Evolutionary conservation across 2,888 invertebrate genomes (phyloP).

Genomic region (Ganaspis brasiliensis): DNA sequence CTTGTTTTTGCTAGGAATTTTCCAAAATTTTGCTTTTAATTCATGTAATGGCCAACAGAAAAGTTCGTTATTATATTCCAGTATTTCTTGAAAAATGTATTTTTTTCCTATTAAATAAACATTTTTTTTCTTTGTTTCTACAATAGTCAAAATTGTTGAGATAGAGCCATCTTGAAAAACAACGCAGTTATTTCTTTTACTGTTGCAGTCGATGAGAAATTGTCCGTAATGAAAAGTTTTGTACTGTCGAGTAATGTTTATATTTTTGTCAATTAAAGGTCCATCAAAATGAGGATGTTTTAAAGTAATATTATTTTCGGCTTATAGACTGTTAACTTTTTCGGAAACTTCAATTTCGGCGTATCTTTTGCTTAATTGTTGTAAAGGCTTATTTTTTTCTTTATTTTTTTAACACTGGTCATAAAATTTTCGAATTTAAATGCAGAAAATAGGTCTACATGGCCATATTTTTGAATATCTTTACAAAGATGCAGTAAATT

Average conservation of each 20-base stretch:
- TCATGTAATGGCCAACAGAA: background rate
- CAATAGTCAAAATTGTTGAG: background rate
- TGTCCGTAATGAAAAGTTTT: background rate
- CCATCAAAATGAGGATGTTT: background rate
- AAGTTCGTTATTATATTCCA: background rate
- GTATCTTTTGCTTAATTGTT: background rate
- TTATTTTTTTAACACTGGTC: background rate
- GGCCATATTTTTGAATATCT: background rate
- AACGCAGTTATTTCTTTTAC: background rate
- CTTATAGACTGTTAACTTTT: background rate
- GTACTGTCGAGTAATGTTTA: background rate
- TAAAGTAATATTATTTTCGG: background rate
- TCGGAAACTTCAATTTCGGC: background rate
- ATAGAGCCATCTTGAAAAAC: background rate
- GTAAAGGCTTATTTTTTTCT: background rate
- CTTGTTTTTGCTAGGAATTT: background rate
- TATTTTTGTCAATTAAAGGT: background rate
- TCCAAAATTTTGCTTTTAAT: background rate
- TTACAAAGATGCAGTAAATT: background rate
- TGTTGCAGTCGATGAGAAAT: background rate
- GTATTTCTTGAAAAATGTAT: background rate
- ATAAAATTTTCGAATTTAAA: background rate
- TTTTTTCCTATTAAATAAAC: background rate
- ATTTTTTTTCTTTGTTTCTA: background rate
- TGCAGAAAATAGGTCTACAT: background rate